Base-by-base conservation (phyloP, 2,888 invertebrate genomes). In the Tiphia femorata region DNA sequence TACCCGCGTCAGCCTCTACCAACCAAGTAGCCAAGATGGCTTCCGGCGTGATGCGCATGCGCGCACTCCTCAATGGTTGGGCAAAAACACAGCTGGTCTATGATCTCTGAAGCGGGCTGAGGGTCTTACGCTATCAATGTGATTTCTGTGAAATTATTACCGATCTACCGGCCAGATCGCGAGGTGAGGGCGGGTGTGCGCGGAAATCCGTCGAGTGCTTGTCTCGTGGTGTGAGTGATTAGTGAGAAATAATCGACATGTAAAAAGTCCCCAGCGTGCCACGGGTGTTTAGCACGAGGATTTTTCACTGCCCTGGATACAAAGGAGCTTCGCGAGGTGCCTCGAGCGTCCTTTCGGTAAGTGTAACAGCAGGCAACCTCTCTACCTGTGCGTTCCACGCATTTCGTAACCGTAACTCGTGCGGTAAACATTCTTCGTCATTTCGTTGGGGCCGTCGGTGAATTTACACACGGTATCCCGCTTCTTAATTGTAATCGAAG, bases 71-170 rank as follows among this genome's bases (percentile, higher is more conserved):
- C 65, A 64, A 59, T 61, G 66, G 63, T 64, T 65, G 53, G 64
- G 75, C 73, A 77, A 77, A 77, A 77, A 77, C 77, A 76, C 76
- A 76, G 70, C 70, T 70, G 70, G 77, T 75, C 70, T 75, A 73
- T 64, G 75, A 75, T 73, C 72, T 67, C 68, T 67, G 67, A 72
- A 64, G 76, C 62, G 72, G 72, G 72, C 70, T 72, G 74, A 79
- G 70, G 73, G 68, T 68, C 66, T 65, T 64, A 59, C 60, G 64
- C 58, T 64, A 55, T 68, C 66, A 69, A 67, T 72, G 73, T 72
- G 66, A 71, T 75, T 73, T 65, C 48, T 49, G 67, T 62, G 64
- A 65, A 58, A 67, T 70, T 58, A 52, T 47, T 47, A 60, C 59
- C 64, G 70, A 73, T 62, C 67, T 67, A 67, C 58, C 59, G 64